Evolutionary conservation across 2,797 vertebrate genomes (phyloP).

Genomic region (Dicrostonyx torquatus): DNA sequence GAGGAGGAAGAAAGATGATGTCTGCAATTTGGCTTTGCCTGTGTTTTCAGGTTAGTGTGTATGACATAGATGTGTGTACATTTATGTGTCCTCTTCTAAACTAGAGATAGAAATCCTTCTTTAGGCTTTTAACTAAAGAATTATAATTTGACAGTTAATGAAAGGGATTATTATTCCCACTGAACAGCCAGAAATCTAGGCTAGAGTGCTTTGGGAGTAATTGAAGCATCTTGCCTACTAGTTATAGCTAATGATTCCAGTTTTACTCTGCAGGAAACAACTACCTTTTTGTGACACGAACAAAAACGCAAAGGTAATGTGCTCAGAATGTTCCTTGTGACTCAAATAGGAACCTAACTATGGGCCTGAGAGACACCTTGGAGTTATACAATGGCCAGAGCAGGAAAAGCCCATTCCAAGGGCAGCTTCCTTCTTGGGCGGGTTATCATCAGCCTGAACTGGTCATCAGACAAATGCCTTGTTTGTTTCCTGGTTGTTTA

Average conservation of each 20-base stretch:
- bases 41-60: conserved; percentile 20
- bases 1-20: neutral
- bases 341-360: neutral
- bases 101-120: neutral
- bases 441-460: conserved; percentile 68
- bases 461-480: conserved; percentile 70
- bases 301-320: conserved; percentile 32
- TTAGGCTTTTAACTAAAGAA: conserved; percentile 44
- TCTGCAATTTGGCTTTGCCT: neutral
- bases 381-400: neutral
- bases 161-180: conserved; percentile 1
- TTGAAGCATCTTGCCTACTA: neutral
- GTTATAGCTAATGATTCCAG: neutral
- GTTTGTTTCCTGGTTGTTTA: conserved; percentile 74
- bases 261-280: conserved; percentile 27
- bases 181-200: neutral
- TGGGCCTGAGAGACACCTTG: neutral
- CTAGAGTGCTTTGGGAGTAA: neutral
- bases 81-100: neutral
- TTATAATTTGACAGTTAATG: neutral
- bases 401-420: neutral
- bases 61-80: neutral
- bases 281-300: conserved; percentile 8
- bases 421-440: conserved; percentile 68
- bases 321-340: neutral